phyloP scores from a whole-genome alignment of 2,888 invertebrate genomes.

The Philonicus albiceps region DNA sequence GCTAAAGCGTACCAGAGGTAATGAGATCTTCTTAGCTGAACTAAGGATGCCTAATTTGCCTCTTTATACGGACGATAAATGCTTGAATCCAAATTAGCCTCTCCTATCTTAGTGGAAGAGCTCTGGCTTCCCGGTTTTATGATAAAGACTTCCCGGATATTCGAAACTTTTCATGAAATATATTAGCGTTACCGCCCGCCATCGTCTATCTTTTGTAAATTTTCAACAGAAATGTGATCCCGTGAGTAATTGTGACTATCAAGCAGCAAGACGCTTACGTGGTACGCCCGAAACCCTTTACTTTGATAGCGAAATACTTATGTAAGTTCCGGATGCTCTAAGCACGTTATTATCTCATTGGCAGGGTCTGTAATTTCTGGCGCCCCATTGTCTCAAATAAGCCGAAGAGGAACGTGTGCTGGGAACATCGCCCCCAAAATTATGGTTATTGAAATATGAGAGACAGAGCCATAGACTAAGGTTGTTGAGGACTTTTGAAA shows the following conservation, averaged over 20 bases:
- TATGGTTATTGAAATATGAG: conserved; percentile 32
- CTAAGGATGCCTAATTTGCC: background rate
- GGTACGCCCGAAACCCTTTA: conserved; percentile 11
- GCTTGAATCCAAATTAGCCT: background rate
- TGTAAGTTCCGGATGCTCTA: background rate
- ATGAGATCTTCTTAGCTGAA: background rate
- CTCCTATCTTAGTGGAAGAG: background rate
- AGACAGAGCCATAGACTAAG: background rate
- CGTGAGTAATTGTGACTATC: conserved; percentile 31
- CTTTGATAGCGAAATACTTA: conserved; percentile 23
- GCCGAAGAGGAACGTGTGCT: background rate
- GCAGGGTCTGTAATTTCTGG: conserved; percentile 17
- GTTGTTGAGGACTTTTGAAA: background rate
- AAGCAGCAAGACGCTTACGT: background rate
- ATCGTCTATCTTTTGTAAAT: background rate
- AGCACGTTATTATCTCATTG: conserved; percentile 33
- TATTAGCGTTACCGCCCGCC: background rate
- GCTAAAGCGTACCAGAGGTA: background rate
- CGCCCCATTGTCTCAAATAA: conserved; percentile 32
- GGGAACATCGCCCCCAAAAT: background rate
- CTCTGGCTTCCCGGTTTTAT: background rate
- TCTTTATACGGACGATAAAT: background rate
- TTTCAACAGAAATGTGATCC: background rate
- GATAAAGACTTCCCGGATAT: background rate
- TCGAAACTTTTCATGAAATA: background rate